A percentile compares a stretch with the other conserved stretches of the same genome.
phyloP scores from a whole-genome alignment of 2,113 vertebrate genomes.

The Meles meles region DNA sequence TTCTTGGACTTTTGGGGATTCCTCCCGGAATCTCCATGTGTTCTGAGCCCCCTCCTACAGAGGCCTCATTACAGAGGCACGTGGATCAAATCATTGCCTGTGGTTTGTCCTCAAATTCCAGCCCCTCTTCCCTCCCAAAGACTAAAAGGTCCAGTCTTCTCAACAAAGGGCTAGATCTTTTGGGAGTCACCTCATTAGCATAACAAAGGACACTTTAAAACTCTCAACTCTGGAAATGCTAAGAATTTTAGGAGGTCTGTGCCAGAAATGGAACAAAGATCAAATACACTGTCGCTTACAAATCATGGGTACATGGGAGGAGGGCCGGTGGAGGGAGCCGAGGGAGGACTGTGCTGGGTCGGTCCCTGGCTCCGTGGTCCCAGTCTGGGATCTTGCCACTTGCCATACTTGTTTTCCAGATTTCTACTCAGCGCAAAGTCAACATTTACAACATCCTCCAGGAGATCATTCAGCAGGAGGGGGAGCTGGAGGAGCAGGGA shows the following conservation, averaged over 20 bases:
- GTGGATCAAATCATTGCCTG: background rate
- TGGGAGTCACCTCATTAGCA: background rate
- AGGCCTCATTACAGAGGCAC: background rate
- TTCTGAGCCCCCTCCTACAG: background rate
- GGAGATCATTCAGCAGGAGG: slow-evolving; percentile 66
- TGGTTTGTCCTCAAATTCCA: background rate
- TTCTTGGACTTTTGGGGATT: background rate
- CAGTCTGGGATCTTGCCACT: background rate
- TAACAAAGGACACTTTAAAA: background rate
- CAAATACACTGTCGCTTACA: background rate
- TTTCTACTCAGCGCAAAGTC: slow-evolving; percentile 51
- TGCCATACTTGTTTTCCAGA: background rate
- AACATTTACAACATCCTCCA: slow-evolving; percentile 70
- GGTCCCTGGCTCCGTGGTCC: fast-evolving
- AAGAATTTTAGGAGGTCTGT: background rate
- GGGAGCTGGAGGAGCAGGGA: background rate
- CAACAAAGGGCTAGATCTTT: background rate
- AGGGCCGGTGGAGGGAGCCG: fast-evolving
- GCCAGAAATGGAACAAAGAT: background rate
- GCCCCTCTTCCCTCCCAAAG: background rate
- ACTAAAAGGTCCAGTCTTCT: background rate
- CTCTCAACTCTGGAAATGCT: background rate
- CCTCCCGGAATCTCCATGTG: background rate
- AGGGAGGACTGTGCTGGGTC: fast-evolving
- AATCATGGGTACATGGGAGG: too few relatives aligned